Conservation (phyloP, 2,888 invertebrate genomes). For the Apocheima hispidaria region DNA sequence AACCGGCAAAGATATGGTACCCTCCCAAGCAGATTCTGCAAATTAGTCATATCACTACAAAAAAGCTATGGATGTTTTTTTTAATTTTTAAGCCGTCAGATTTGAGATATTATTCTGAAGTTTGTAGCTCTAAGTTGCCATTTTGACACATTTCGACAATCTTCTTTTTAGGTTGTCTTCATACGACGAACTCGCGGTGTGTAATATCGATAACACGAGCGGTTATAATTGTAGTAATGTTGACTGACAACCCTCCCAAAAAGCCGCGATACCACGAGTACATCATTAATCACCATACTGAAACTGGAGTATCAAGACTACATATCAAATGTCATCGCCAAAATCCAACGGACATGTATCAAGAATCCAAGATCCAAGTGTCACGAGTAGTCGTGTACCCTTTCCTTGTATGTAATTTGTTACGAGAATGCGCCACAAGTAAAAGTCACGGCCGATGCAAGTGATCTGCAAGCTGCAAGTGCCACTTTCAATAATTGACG, state of each 20-base stretch:
- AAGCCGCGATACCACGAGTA: neutral
- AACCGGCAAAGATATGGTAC: too few relatives aligned
- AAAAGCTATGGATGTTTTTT: too few relatives aligned
- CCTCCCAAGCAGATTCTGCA: too few relatives aligned
- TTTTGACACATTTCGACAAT: too few relatives aligned
- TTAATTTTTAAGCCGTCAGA: too few relatives aligned
- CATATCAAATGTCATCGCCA: constrained; percentile 34
- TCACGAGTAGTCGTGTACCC: constrained; percentile 25
- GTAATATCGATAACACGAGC: neutral
- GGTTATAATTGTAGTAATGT: neutral
- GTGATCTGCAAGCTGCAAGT: constrained; percentile 5
- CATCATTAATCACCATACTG: constrained; percentile 2
- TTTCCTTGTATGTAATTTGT: constrained; percentile 31
- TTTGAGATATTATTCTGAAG: too few relatives aligned
- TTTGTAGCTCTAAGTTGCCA: too few relatives aligned
- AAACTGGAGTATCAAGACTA: constrained; percentile 36
- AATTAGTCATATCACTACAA: too few relatives aligned
- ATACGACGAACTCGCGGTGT: neutral
- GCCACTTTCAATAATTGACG: constrained; percentile 5
- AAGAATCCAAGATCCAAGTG: constrained; percentile 24
- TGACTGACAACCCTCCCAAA: constrained; percentile 1
- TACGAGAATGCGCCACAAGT: constrained; percentile 2
- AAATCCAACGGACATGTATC: constrained; percentile 1
- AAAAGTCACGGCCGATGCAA: constrained; percentile 38
- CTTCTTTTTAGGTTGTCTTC: too few relatives aligned